Percentiles rank a stretch among this genome's conserved stretches.
Evolutionary conservation across 1,140 invertebrate species (phyloP).

Genomic region (Leptonema lineaticorne): DNA sequence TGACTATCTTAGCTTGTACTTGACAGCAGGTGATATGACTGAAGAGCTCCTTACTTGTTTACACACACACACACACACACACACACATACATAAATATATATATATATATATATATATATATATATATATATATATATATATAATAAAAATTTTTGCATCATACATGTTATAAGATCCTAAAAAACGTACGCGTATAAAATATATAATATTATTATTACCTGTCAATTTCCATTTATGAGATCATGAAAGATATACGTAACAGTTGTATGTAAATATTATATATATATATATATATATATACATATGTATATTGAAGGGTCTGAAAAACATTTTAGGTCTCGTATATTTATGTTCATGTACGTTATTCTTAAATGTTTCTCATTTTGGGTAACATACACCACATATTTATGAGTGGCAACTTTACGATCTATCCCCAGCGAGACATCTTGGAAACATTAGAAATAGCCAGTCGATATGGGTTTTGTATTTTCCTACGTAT

Average conservation of each 20-base stretch:
- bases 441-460: slow-evolving; percentile 18
- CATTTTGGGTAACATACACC: not conserved
- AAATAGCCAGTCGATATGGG: slow-evolving; percentile 13
- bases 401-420: slow-evolving; percentile 26
- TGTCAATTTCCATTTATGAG: slow-evolving; percentile 12
- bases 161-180: not conserved
- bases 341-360: no score
- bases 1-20: slow-evolving; percentile 13
- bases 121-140: no score
- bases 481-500: not conserved
- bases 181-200: not conserved
- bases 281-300: no score
- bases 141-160: no score
- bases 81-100: not conserved
- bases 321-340: not conserved
- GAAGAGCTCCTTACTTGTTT: not conserved
- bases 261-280: no score
- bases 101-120: not conserved
- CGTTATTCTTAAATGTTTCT: slow-evolving; percentile 20
- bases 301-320: not conserved
- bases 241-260: not conserved
- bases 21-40: slow-evolving; percentile 26
- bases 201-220: slow-evolving; percentile 13
- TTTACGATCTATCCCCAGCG: slow-evolving; percentile 28
- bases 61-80: not conserved